Evolutionary conservation across 2,797 vertebrate genomes (phyloP), one percentile per base, ranked within the genome.

Genomic region (Echiichthys vipera): DNA sequence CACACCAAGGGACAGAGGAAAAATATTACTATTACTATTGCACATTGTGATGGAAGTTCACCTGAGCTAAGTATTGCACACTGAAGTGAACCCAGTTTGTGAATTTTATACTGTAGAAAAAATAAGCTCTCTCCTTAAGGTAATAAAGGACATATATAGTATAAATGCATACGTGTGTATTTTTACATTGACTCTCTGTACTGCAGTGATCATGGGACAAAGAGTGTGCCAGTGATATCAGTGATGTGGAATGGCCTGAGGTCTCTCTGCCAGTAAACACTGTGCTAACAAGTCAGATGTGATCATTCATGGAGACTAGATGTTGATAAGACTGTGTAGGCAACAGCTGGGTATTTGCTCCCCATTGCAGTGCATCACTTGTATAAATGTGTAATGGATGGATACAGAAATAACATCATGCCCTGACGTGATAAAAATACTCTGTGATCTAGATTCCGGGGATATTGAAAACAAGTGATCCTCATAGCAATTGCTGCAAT

Each of bases 271-370:
- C 78, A 85, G 74, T 63, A 66, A 78, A 59, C 53, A 65, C 30
- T 53, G 65, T 14, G 32, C 65, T 50, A 87, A 84, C 74, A 74
- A 75, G 82, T 40, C 68, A 64, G 65, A 77, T 78, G 55, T 77
- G 71, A 83, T 87, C 84, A 86, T 71, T 82, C 72, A 61, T 80
- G 82, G 88, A 77, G 83, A 85, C 77, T 59, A 73, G 51, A 71
- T 59, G 64, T 45, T 79, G 77, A 82, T 78, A 47, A 72, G 70
- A 36, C 32, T 37, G 45, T 25, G 59, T 65, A 65, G 29, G 30
- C n/a, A 65, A 83, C 89, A 91, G 90, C 89, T 91, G 87, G 58
- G 70, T 56, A 89, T 90, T 80, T 88, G 58, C 65, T 85, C 73
- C 61, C 18, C 42, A 61, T 3, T 66, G 58, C 83, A 69, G 47